phyloP scores from a whole-genome alignment of 2,113 vertebrate species.

The Leuciscus idus region DNA sequence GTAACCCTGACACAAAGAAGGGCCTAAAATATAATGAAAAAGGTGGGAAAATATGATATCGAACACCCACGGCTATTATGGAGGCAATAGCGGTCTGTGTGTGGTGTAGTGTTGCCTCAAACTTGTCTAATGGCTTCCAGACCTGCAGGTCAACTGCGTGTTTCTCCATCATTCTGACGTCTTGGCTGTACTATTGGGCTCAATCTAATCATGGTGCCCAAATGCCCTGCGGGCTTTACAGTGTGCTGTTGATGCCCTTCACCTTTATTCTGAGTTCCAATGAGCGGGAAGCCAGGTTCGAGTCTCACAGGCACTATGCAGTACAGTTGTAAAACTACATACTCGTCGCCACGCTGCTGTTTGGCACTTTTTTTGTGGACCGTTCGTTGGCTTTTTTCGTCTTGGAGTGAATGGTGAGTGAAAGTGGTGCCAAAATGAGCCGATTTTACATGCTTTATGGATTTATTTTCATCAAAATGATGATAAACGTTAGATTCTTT shows the following conservation, averaged over 20 bases:
- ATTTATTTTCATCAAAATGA: constrained; percentile 35
- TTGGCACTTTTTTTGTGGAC: constrained; percentile 31
- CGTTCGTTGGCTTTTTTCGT: not conserved
- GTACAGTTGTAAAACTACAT: constrained; percentile 20
- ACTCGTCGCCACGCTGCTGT: constrained; percentile 12
- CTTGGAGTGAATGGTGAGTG: constrained; percentile 24
- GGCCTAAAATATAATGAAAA: constrained; percentile 18
- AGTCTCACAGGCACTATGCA: constrained; percentile 20
- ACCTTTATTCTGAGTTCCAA: constrained; percentile 16
- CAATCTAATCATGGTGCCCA: constrained; percentile 32
- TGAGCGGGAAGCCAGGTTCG: constrained; percentile 15
- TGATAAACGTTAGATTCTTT: constrained; percentile 34
- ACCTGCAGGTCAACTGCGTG: constrained; percentile 39
- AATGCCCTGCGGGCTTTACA: constrained; percentile 29
- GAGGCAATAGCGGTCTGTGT: constrained; percentile 18
- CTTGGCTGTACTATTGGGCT: constrained; percentile 28
- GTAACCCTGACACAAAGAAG: not conserved
- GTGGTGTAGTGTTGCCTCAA: constrained; percentile 45
- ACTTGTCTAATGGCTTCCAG: constrained; percentile 53
- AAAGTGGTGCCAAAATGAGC: constrained; percentile 18
- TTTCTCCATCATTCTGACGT: constrained; percentile 42
- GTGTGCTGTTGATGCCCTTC: constrained; percentile 9
- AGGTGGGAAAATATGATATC: not conserved
- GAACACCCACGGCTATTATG: not conserved
- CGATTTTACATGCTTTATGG: constrained; percentile 13